Conservation (phyloP, 2,888 invertebrate genomes). For the Macropis europaea region DNA sequence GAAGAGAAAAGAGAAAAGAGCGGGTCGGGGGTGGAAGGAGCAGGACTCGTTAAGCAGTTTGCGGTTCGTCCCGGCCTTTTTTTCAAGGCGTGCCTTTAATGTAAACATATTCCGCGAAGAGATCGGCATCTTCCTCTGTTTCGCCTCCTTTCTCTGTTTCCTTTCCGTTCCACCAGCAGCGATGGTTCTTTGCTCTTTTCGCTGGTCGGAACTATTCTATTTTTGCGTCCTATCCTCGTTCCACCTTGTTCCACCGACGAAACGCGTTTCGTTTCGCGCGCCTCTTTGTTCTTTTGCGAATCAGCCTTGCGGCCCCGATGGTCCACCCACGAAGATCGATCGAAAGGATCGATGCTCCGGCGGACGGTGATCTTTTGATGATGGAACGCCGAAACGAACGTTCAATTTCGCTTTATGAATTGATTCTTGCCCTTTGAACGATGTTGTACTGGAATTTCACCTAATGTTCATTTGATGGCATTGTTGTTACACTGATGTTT, state of each 20-base stretch:
- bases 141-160: slow-evolving; percentile 45
- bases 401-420: slow-evolving; percentile 10
- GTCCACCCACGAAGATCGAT: slow-evolving; percentile 66
- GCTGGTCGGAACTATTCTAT: slow-evolving; percentile 22
- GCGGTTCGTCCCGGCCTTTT: slow-evolving; percentile 64
- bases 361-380: slow-evolving; percentile 32
- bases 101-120: slow-evolving; percentile 73
- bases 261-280: slow-evolving; percentile 46
- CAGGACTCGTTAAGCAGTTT: slow-evolving; percentile 73
- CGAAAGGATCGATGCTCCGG: slow-evolving; percentile 23
- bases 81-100: slow-evolving; percentile 66
- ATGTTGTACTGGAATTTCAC: neutral
- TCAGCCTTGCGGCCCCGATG: slow-evolving; percentile 19
- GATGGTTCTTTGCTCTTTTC: slow-evolving; percentile 25
- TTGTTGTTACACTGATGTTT: neutral
- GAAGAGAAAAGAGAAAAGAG: slow-evolving; percentile 35
- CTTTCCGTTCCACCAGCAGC: slow-evolving; percentile 23
- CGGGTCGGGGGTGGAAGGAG: slow-evolving; percentile 44
- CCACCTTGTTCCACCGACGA: neutral
- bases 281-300: slow-evolving; percentile 52
- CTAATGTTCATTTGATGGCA: neutral
- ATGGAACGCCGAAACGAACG: neutral
- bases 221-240: slow-evolving; percentile 22
- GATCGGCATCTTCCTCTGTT: slow-evolving; percentile 55
- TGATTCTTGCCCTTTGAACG: neutral